phyloP scores from a whole-genome alignment of 2,113 vertebrate genomes.

The Lethenteron reissneri region DNA sequence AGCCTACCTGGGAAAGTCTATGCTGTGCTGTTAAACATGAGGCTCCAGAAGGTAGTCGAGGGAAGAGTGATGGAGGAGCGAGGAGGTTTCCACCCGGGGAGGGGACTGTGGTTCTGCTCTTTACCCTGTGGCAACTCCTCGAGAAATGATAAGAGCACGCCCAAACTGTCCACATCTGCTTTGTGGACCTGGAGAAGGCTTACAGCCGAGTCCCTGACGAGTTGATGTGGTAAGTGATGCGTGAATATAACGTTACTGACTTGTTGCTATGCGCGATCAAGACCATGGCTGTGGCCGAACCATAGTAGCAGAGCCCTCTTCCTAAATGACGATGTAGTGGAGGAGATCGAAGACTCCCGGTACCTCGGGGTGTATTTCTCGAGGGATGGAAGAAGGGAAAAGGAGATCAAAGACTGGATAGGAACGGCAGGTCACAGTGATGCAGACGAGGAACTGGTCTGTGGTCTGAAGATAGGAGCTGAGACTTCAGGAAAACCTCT shows the following conservation, averaged over 20 bases:
- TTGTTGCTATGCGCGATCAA: neutral
- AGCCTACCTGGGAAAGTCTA: neutral
- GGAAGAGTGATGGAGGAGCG: neutral
- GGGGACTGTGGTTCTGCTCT: constrained; percentile 2
- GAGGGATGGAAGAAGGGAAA: too few species aligned
- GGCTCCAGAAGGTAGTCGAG: neutral
- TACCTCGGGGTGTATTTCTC: too few species aligned
- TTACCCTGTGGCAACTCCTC: neutral
- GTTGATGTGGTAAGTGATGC: neutral
- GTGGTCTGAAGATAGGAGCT: too few species aligned
- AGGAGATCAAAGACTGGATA: too few species aligned
- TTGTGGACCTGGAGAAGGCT: neutral
- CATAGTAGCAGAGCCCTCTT: too few species aligned
- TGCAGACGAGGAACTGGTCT: too few species aligned
- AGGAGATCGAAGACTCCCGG: too few species aligned
- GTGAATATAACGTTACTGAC: neutral
- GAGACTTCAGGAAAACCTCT: too few species aligned
- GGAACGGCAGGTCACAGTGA: too few species aligned
- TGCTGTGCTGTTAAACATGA: neutral
- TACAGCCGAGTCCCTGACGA: neutral
- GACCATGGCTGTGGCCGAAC: too few species aligned
- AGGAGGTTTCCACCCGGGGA: neutral
- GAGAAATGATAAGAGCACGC: neutral
- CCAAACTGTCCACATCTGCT: neutral
- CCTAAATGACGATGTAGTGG: too few species aligned